Evolutionary conservation across 2,888 invertebrate genomes (phyloP), one percentile per base, ranked within the genome.

Genomic region (Scaptomyza flava): DNA sequence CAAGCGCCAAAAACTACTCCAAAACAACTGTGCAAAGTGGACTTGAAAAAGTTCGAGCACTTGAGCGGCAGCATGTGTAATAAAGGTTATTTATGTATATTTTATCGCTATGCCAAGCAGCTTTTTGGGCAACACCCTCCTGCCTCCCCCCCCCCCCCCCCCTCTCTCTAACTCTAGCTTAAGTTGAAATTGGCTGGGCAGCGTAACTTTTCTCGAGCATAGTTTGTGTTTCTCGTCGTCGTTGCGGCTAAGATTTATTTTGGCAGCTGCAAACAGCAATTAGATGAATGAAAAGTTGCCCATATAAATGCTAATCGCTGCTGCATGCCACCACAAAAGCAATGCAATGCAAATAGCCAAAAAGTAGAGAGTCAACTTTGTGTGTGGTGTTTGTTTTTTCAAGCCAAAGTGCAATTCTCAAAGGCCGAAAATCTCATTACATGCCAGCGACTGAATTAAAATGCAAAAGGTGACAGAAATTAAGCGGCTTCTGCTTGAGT

Each of bases 61-160:
- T 83, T 82, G 82, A 83, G 81, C 79, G 70, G 68, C 77, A 76
- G 81, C 84, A 84, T 83, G 85, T 84, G 86, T 84, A 84, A 84
- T 85, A 84, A 85, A 85, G 83, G 83, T 85, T 84, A 84, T 84
- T 84, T 85, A 84, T 84, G 83, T 85, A 85, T 84, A 83, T 83
- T 81, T 84, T 84, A 82, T 78, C 78, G 73, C 68, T 68, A 36
- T 43, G 41, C 27, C 66, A 66, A 66, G 60, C 63, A 72, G 65
- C 54, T 48, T 38, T 31, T 38, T 45, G 45, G 33, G 45, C 46
- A 31, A 31, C 14, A 17, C 27, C 66, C 42, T 14, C 33, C 33
- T 51, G 33, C 54, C 3, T 1, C 12, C 34, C 0, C 31, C 9
- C 8, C 2, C 31, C 54, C 3, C 4, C 12, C 34, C 0, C 31